Conservation (phyloP, 2,113 vertebrate species). For the Myxocyprinus asiaticus region DNA sequence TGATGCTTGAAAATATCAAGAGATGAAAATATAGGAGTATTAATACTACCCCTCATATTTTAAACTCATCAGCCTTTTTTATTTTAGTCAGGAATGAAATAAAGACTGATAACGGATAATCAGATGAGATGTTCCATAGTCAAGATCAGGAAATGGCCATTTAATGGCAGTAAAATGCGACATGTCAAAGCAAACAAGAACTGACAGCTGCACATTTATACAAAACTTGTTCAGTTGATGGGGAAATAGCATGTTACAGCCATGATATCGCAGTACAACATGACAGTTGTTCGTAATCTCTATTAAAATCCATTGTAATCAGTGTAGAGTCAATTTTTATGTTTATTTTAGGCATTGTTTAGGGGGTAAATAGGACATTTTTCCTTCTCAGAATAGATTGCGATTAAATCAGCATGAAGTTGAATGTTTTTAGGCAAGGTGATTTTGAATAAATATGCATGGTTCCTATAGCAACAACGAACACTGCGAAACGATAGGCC, state of each 20-base stretch:
- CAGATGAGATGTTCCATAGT: not conserved
- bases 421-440: conserved; percentile 63
- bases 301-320: conserved; percentile 2
- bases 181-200: not conserved
- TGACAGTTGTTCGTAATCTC: not conserved
- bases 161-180: not conserved
- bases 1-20: conserved; percentile 56
- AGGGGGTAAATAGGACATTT: conserved; percentile 28
- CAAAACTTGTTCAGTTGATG: not conserved
- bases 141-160: conserved; percentile 27
- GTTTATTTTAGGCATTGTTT: conserved; percentile 1
- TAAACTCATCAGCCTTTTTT: not conserved
- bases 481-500: conserved; percentile 74
- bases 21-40: conserved; percentile 26
- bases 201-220: not conserved
- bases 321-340: not conserved
- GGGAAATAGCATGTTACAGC: not conserved
- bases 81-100: not conserved
- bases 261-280: not conserved
- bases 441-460: conserved; percentile 79
- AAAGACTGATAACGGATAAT: conserved; percentile 1
- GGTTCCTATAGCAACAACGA: conserved; percentile 67
- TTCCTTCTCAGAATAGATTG: conserved; percentile 11
- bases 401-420: conserved; percentile 45
- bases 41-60: conserved; percentile 43